These are phyloP conservation scores for Gerris lacustris DNA, from an alignment of 2,888 invertebrate species.

Conservation along the genomic window DNA sequence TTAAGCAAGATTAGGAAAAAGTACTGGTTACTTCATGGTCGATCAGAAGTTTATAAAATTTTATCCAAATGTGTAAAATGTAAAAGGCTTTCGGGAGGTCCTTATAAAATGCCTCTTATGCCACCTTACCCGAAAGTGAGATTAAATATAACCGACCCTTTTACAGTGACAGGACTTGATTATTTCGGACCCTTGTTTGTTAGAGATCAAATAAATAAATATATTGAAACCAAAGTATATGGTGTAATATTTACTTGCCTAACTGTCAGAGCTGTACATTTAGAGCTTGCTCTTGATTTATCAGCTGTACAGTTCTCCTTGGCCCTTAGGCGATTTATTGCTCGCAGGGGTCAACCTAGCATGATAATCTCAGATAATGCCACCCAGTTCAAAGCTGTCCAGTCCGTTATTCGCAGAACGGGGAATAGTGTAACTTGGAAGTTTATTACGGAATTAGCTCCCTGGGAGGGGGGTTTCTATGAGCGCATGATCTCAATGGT, in stretches of 20 bases:
- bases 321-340: too few species aligned
- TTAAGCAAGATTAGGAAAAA: background rate
- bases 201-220: background rate
- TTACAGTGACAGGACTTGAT: background rate
- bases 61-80: background rate
- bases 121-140: background rate
- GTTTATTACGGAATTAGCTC: too few species aligned
- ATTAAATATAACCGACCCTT: background rate
- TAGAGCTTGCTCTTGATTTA: too few species aligned
- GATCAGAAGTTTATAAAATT: background rate
- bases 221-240: background rate
- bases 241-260: background rate
- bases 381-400: too few species aligned
- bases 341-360: too few species aligned
- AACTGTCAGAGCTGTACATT: background rate
- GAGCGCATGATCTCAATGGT: too few species aligned
- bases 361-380: too few species aligned
- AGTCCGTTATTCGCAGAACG: too few species aligned
- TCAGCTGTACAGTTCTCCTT: too few species aligned
- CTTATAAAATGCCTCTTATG: background rate
- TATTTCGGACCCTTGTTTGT: background rate
- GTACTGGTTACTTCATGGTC: background rate
- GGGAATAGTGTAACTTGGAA: too few species aligned
- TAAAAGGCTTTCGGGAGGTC: background rate
- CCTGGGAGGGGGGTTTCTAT: too few species aligned